A percentile compares a stretch with the other conserved stretches of the same genome.
Evolutionary conservation across 2,797 vertebrate genomes (phyloP).

Genomic region (Luscinia megarhynchos): DNA sequence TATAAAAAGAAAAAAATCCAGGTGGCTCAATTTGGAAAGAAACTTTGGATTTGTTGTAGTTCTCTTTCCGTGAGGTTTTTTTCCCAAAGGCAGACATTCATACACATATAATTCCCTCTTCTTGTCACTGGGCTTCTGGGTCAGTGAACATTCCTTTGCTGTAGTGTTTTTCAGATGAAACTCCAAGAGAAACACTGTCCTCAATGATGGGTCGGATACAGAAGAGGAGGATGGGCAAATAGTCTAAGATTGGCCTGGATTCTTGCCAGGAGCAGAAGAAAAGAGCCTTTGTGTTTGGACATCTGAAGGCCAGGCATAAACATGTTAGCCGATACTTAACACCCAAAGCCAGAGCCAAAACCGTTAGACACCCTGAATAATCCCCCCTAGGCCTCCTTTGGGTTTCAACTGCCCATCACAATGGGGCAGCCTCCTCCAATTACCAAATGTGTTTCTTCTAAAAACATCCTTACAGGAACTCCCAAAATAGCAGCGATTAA

Average conservation of each 20-base stretch:
- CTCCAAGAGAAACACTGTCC: slow-evolving; percentile 79
- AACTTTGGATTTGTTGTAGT: slow-evolving; percentile 64
- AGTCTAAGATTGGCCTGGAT: slow-evolving; percentile 83
- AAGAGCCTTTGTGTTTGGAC: slow-evolving; percentile 82
- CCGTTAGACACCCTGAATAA: slow-evolving; percentile 82
- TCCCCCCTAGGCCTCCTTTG: slow-evolving; percentile 70
- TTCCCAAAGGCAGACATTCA: slow-evolving; percentile 68
- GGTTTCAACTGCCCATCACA: slow-evolving; percentile 77
- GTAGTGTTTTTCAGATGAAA: slow-evolving; percentile 79
- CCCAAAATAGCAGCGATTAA: slow-evolving; percentile 78
- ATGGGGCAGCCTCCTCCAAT: slow-evolving; percentile 76
- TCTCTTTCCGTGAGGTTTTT: slow-evolving; percentile 40
- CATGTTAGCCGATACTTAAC: slow-evolving; percentile 85
- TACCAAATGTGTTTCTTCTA: slow-evolving; percentile 75
- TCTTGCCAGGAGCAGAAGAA: slow-evolving; percentile 80
- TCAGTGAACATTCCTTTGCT: slow-evolving; percentile 81
- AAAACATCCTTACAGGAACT: slow-evolving; percentile 78
- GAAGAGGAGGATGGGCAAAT: slow-evolving; percentile 74
- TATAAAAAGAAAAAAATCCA: slow-evolving; percentile 37
- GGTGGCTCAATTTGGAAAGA: slow-evolving; percentile 55
- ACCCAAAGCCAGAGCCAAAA: slow-evolving; percentile 82
- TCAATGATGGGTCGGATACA: slow-evolving; percentile 78
- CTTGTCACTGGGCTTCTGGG: slow-evolving; percentile 78
- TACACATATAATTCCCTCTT: slow-evolving; percentile 71
- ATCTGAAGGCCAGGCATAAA: slow-evolving; percentile 83